phyloP scores from a whole-genome alignment of 1,140 invertebrate genomes.

The Orius insidiosus region DNA sequence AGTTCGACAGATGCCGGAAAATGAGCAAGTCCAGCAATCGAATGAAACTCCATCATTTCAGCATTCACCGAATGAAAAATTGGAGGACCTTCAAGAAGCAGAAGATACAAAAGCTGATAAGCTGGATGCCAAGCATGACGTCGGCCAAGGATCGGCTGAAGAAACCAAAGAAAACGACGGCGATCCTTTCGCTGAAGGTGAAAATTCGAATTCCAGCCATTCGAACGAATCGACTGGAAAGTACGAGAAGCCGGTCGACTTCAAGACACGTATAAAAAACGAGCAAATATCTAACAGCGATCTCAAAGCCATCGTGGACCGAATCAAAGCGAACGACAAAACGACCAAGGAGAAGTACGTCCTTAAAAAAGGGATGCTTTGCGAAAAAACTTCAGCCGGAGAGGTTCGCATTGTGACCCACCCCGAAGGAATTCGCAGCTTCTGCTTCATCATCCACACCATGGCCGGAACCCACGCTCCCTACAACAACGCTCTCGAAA shows the following conservation, averaged over 20 bases:
- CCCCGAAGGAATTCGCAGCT: not conserved
- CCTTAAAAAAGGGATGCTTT: not conserved
- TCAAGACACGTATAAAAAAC: not conserved
- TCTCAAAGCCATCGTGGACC: not conserved
- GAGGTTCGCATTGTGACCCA: not conserved
- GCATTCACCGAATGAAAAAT: no score
- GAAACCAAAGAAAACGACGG: no score
- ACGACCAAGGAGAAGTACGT: not conserved
- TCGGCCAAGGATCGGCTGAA: no score
- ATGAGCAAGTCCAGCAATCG: no score
- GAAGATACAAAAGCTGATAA: no score
- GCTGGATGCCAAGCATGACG: no score
- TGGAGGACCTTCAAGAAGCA: no score
- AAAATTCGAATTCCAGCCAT: no score
- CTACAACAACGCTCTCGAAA: not conserved
- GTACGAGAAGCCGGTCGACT: not conserved
- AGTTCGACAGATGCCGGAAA: no score
- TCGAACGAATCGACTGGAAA: no score
- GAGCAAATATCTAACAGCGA: not conserved
- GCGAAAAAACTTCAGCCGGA: not conserved
- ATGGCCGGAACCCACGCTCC: slow-evolving; percentile 1
- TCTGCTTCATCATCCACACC: not conserved
- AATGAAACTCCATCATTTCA: no score
- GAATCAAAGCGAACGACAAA: not conserved
- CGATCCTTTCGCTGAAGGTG: no score